Conservation (phyloP, 1,140 invertebrate species). For the Nilaparvata lugens region DNA sequence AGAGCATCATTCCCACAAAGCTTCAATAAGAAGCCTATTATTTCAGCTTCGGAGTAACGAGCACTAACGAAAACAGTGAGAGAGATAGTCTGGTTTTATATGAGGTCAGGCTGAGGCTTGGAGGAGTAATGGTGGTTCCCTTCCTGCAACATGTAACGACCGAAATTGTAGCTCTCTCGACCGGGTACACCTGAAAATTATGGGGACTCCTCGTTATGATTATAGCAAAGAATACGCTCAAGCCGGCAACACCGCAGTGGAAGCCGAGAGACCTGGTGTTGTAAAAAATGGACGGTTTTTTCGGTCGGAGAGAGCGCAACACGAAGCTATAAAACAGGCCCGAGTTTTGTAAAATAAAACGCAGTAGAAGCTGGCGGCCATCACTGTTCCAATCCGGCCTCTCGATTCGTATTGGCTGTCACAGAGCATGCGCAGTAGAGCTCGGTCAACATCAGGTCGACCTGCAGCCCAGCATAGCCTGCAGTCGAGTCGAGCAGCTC, state of each 20-base stretch:
- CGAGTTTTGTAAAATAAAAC: conserved; percentile 21
- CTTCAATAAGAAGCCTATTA: too few relatives aligned
- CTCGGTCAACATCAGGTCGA: neutral
- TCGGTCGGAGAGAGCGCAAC: conserved; percentile 23
- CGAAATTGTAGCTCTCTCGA: too few relatives aligned
- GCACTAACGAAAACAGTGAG: too few relatives aligned
- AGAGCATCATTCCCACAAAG: too few relatives aligned
- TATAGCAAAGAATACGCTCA: too few relatives aligned
- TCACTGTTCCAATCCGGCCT: conserved; percentile 3
- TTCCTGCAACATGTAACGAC: too few relatives aligned
- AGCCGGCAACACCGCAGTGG: conserved; percentile 7
- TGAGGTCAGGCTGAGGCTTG: too few relatives aligned
- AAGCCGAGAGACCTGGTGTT: neutral
- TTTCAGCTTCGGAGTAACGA: too few relatives aligned
- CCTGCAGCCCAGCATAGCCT: neutral
- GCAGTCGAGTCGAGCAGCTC: neutral
- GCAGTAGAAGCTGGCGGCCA: conserved; percentile 11
- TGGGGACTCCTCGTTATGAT: too few relatives aligned
- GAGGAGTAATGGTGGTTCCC: too few relatives aligned
- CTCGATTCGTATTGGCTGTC: neutral
- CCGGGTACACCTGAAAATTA: too few relatives aligned
- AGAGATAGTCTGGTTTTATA: too few relatives aligned
- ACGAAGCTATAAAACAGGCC: conserved; percentile 1
- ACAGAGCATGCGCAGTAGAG: neutral
- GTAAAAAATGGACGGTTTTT: conserved; percentile 15